phyloP scores from a whole-genome alignment of 2,888 invertebrate species.

The Silvanus unidentatus region DNA sequence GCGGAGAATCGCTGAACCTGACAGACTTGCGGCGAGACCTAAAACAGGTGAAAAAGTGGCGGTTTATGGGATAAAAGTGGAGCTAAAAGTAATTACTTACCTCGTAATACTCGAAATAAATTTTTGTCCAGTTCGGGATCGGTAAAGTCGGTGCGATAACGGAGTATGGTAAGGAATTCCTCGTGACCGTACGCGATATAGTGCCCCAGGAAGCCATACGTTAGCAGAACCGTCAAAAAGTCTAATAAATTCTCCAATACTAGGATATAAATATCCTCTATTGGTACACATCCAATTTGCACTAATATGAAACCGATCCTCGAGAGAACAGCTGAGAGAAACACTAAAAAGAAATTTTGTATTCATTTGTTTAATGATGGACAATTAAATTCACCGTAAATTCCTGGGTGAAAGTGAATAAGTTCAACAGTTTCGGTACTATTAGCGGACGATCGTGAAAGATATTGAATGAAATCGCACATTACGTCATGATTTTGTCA shows the following conservation, averaged over 20 bases:
- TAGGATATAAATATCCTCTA: conserved; percentile 39
- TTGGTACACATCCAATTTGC: conserved; percentile 40
- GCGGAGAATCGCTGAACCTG: conserved; percentile 37
- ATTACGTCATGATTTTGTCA: not conserved
- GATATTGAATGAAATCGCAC: no score
- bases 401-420: not conserved
- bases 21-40: conserved; percentile 24
- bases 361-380: not conserved
- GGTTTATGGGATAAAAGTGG: no score
- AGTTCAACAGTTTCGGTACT: no score
- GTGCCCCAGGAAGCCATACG: conserved; percentile 34
- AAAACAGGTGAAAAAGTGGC: not conserved
- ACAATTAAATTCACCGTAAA: not conserved
- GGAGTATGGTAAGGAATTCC: conserved; percentile 26
- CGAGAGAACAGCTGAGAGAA: conserved; percentile 10
- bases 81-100: no score
- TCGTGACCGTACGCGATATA: conserved; percentile 37
- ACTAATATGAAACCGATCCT: conserved; percentile 30
- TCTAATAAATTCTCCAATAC: conserved; percentile 41
- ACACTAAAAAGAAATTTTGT: not conserved
- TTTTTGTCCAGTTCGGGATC: no score
- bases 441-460: no score
- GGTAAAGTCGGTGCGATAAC: not conserved
- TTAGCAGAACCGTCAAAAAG: conserved; percentile 32
- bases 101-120: no score